Evolutionary conservation across 2,888 invertebrate species (phyloP).

Genomic region (Sepiola atlantica): DNA sequence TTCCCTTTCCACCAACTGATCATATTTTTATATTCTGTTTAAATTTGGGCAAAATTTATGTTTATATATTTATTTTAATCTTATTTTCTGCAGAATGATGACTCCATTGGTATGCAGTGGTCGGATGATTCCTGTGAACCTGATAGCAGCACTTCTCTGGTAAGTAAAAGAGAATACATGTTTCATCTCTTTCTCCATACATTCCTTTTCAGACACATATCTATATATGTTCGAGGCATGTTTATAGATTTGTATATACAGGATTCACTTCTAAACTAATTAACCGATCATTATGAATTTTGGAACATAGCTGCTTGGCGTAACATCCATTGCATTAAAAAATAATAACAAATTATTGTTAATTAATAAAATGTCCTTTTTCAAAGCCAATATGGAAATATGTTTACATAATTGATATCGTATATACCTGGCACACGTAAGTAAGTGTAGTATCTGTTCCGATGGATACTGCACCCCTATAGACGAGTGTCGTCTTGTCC

Average conservation of each 20-base stretch:
- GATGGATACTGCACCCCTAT: too few species aligned
- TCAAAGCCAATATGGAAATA: not conserved
- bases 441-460: too few species aligned
- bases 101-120: slow-evolving; percentile 2
- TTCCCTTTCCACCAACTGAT: too few species aligned
- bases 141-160: slow-evolving; percentile 40
- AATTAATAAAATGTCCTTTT: too few species aligned
- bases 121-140: slow-evolving; percentile 41
- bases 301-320: too few species aligned
- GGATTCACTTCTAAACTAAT: not conserved
- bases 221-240: not conserved
- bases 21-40: too few species aligned
- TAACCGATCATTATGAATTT: too few species aligned
- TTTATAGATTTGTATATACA: not conserved
- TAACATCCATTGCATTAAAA: too few species aligned
- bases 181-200: not conserved
- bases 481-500: too few species aligned
- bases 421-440: too few species aligned
- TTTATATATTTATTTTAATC: not conserved
- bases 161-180: not conserved
- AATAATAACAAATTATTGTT: too few species aligned
- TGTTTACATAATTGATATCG: not conserved
- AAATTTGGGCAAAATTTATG: too few species aligned
- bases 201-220: not conserved
- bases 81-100: not conserved